Percentiles rank a stretch among this genome's conserved stretches.
These are phyloP conservation scores for Clamator glandarius DNA, from an alignment of 2,797 vertebrate genomes.

Conservation along the genomic window DNA sequence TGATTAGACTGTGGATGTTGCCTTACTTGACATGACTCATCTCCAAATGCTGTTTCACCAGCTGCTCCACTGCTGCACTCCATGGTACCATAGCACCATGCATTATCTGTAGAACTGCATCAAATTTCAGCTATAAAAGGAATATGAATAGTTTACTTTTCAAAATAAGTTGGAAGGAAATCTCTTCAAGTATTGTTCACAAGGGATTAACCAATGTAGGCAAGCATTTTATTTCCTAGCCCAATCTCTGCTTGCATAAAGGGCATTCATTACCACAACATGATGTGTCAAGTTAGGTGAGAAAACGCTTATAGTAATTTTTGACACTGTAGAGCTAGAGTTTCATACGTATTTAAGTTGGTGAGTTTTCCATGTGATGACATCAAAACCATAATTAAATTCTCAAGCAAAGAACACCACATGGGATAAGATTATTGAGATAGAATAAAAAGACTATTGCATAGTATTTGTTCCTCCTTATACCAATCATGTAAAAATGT, in stretches of 20 bases:
- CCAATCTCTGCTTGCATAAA: background rate
- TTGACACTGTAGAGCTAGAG: background rate
- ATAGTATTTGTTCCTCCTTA: background rate
- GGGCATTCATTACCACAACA: background rate
- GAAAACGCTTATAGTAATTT: background rate
- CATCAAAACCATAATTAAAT: background rate
- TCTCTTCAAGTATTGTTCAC: background rate
- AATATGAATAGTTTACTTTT: background rate
- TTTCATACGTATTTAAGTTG: background rate
- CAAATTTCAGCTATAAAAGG: slow-evolving; percentile 87
- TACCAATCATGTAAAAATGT: background rate
- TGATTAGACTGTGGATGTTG: background rate
- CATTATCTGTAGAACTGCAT: slow-evolving; percentile 95
- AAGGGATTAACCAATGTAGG: background rate
- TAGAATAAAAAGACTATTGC: background rate
- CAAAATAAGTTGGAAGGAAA: background rate
- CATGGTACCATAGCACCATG: slow-evolving; percentile 92
- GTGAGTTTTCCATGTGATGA: background rate
- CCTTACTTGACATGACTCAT: slow-evolving; percentile 94
- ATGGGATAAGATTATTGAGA: background rate
- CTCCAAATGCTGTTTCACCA: slow-evolving; percentile 90
- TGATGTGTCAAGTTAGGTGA: background rate
- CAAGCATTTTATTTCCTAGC: background rate
- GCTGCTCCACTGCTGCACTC: slow-evolving; percentile 89
- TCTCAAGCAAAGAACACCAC: background rate